Evolutionary conservation across 2,113 vertebrate species (phyloP).

Genomic region (Canis aureus): DNA sequence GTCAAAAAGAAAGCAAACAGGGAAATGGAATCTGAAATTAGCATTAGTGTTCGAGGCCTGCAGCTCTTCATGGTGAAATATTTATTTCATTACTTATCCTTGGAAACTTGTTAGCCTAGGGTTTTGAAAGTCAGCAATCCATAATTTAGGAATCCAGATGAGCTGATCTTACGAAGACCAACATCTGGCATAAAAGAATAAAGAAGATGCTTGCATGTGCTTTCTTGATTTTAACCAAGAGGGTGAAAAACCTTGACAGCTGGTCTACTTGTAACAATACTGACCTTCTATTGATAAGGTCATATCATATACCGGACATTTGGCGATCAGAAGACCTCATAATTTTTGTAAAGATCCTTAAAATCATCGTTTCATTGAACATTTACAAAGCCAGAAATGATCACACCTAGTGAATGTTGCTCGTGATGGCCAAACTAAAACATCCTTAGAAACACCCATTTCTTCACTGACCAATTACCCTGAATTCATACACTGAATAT

Average conservation of each 20-base stretch:
- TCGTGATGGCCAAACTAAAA: background rate
- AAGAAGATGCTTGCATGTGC: background rate
- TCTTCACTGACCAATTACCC: slow-evolving; percentile 1
- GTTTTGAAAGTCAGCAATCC: slow-evolving; percentile 60
- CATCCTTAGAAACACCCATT: background rate
- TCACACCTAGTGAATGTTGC: background rate
- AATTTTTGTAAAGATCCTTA: background rate
- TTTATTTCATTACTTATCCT: slow-evolving; percentile 64
- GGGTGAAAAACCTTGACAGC: background rate
- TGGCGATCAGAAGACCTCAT: background rate
- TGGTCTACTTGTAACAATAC: background rate
- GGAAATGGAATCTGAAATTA: slow-evolving; percentile 68
- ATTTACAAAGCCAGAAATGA: background rate
- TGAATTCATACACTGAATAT: background rate
- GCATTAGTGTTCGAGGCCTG: slow-evolving; percentile 27
- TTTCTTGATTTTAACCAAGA: slow-evolving; percentile 55
- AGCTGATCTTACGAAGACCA: slow-evolving; percentile 40
- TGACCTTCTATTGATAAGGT: background rate
- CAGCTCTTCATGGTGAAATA: slow-evolving; percentile 49
- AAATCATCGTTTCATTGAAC: background rate
- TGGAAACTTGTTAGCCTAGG: slow-evolving; percentile 50
- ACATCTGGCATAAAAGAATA: background rate
- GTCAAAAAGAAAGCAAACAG: slow-evolving; percentile 55
- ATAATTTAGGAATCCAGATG: slow-evolving; percentile 58
- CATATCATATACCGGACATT: background rate